Base-by-base conservation (phyloP, 1,140 invertebrate species). In the Euwallacea fornicatus region DNA sequence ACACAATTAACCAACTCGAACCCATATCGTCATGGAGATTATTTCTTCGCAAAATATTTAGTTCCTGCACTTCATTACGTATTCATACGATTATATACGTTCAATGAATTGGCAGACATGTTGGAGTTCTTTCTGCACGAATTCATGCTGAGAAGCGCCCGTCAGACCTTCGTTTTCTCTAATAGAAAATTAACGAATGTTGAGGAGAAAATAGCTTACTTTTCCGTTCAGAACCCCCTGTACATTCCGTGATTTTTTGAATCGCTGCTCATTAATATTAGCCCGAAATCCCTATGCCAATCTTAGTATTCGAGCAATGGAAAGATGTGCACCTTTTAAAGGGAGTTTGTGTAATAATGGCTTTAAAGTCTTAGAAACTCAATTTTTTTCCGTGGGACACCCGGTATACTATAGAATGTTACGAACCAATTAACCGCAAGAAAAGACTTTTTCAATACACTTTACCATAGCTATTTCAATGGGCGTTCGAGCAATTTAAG, bases 11-110 rank as follows among this genome's bases (percentile, higher is more conserved):
- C 2, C 8, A 47, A 41, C 13, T 72, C 47, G 6, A 42, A 9
- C 2, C 64, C 9, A 60, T 15, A 13, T 74, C 66, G 15, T 54
- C 66, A n/a, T 59, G 63, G 4, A 56, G 13, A 9, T 66, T 70
- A 21, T 66, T 73, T 50, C 47, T 68, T 47, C 53, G 55, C 54
- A 73, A 44, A 54, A 73, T 71, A 56, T 44, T 50, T 11, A 74
- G 46, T 41, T 70, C 69, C 42, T 69, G 63, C 59, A 71, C 41
- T 65, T 60, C 44, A 58, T 50, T 6, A 59, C 3, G 46, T 69
- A 33, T 33, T 33, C 55, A 4, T 65, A 43, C 21, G 60, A 42
- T n/a, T n/a, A n/a, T n/a, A n/a, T 54, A 66, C 33, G n/a, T 56
- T 13, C 41, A 15, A 8, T 21, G 2, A 7, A 47, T 46, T 21